Percentiles rank a stretch among this genome's conserved stretches.
Evolutionary conservation across 2,797 vertebrate genomes (phyloP).

Genomic region (Lithobates sylvaticus): DNA sequence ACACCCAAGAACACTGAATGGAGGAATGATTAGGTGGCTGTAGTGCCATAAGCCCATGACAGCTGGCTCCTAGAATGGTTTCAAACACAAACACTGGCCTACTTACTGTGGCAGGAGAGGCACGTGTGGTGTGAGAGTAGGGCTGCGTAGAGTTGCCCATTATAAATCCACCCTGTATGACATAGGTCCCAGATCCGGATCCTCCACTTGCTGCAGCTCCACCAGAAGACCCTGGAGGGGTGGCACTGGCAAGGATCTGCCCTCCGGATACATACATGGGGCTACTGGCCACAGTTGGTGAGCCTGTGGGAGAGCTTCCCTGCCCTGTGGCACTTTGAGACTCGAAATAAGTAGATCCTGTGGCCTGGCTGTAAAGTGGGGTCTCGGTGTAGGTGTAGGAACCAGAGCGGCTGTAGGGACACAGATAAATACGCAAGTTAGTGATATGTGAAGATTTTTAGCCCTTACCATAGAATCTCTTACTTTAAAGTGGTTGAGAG

Average conservation of each 20-base stretch:
- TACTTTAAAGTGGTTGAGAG: no score
- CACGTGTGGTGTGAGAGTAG: conserved; percentile 89
- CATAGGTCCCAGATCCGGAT: conserved; percentile 75
- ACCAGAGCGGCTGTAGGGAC: conserved; percentile 80
- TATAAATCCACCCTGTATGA: conserved; percentile 86
- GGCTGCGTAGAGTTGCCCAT: conserved; percentile 83
- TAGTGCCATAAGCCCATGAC: background rate
- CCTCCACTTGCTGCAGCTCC: conserved; percentile 71
- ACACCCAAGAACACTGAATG: background rate
- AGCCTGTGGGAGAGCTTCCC: conserved; percentile 81
- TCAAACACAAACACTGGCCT: background rate
- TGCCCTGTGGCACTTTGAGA: conserved; percentile 81
- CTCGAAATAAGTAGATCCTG: conserved; percentile 84
- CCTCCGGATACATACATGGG: conserved; percentile 91
- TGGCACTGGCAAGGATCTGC: conserved; percentile 81
- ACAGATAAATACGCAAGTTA: conserved; percentile 9
- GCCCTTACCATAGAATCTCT: no score
- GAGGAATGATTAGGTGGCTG: background rate
- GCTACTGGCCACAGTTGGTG: conserved; percentile 80
- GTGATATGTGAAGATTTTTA: background rate
- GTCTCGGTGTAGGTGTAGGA: conserved; percentile 86
- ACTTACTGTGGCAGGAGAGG: conserved; percentile 92
- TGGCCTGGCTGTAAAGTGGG: conserved; percentile 84
- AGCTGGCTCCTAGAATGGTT: background rate
- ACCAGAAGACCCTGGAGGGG: conserved; percentile 74